Evolutionary conservation across 2,797 vertebrate species (phyloP).

Genomic region (Mionectes olivaceus): DNA sequence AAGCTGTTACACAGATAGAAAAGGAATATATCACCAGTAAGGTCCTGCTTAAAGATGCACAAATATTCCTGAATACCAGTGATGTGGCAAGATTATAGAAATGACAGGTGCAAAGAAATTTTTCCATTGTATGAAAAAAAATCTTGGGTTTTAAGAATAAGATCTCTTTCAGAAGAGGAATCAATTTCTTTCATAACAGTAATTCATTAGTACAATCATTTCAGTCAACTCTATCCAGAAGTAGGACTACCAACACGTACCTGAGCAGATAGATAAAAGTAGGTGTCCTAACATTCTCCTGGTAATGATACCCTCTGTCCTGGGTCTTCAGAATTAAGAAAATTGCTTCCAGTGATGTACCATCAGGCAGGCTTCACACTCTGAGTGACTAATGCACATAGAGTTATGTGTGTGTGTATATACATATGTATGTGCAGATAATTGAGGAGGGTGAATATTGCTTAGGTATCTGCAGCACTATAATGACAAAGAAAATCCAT

Average conservation of each 20-base stretch:
- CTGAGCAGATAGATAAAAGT: not conserved
- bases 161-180: not conserved
- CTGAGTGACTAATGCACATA: not conserved
- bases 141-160: not conserved
- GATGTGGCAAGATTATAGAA: not conserved
- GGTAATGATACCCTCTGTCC: not conserved
- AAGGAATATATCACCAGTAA: not conserved
- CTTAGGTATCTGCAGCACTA: not conserved
- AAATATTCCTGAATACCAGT: not conserved
- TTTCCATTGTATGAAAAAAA: not conserved
- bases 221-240: not conserved
- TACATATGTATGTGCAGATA: not conserved
- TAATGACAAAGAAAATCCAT: not conserved
- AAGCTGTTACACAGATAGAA: not conserved
- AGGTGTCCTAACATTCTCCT: not conserved
- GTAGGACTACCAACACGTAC: accelerated
- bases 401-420: accelerated
- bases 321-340: not conserved
- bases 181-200: not conserved
- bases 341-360: not conserved
- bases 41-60: not conserved
- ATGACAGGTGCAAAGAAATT: not conserved
- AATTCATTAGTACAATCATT: not conserved
- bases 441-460: not conserved
- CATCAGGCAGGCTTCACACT: not conserved